Evolutionary conservation across 2,113 vertebrate genomes (phyloP).

Genomic region (Atrichornis clamosus): DNA sequence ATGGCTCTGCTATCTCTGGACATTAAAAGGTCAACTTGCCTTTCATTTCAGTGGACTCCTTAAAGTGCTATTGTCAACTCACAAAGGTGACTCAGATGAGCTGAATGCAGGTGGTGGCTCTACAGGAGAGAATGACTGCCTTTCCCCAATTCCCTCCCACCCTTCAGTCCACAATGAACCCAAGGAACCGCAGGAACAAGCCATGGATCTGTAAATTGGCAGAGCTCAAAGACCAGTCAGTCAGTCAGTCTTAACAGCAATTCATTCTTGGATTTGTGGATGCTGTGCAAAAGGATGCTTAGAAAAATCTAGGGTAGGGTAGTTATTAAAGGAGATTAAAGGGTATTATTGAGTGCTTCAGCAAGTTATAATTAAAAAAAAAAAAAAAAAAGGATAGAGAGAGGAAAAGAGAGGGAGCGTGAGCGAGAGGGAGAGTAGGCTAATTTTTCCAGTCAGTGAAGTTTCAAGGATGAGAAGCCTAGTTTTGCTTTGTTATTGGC

Average conservation of each 20-base stretch:
- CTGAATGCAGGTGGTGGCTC: neutral
- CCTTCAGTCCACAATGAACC: neutral
- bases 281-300: slow-evolving; percentile 66
- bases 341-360: slow-evolving; percentile 69
- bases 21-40: neutral
- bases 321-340: slow-evolving; percentile 80
- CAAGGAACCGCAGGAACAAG: neutral
- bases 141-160: neutral
- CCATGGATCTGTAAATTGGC: slow-evolving; percentile 37
- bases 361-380: slow-evolving; percentile 72
- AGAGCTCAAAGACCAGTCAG: slow-evolving; percentile 57
- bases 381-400: neutral
- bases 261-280: slow-evolving; percentile 68
- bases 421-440: slow-evolving; percentile 16
- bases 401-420: neutral
- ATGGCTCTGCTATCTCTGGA: neutral
- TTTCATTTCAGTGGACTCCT: neutral
- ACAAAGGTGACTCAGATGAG: neutral
- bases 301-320: slow-evolving; percentile 62
- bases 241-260: slow-evolving; percentile 68
- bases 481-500: slow-evolving; percentile 57
- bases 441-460: slow-evolving; percentile 74
- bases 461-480: slow-evolving; percentile 73
- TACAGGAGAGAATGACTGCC: neutral
- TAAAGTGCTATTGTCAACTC: neutral